These are phyloP conservation scores for Heliconius congener DNA, from an alignment of 1,140 invertebrate genomes.

Conservation along the genomic window DNA sequence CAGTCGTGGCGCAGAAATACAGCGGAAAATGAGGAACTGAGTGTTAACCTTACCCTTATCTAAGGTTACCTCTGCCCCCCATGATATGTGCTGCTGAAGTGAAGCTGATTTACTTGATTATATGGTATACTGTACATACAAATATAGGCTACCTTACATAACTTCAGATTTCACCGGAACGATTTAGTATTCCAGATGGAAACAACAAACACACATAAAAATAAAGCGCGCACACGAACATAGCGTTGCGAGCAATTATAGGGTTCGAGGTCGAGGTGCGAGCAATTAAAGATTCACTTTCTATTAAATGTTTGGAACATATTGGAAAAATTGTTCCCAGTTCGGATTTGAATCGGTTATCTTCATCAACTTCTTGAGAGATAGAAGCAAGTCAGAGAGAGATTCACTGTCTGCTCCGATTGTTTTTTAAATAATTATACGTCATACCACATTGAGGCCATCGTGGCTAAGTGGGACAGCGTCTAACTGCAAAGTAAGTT, in stretches of 20 bases:
- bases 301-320: background rate
- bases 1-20: too few relatives aligned
- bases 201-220: background rate
- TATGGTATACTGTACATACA: background rate
- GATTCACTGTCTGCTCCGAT: too few relatives aligned
- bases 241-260: background rate
- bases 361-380: background rate
- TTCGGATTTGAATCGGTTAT: background rate
- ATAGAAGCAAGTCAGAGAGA: too few relatives aligned
- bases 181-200: conserved; percentile 53
- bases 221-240: background rate
- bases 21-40: too few relatives aligned
- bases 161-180: conserved; percentile 62
- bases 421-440: too few relatives aligned
- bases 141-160: conserved; percentile 30
- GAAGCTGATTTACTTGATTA: background rate
- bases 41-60: too few relatives aligned
- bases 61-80: too few relatives aligned
- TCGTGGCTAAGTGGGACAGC: too few relatives aligned
- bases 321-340: background rate
- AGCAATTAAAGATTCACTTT: background rate
- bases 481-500: too few relatives aligned
- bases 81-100: too few relatives aligned
- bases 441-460: too few relatives aligned
- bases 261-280: background rate